Evolutionary conservation across 2,797 vertebrate genomes (phyloP).

Genomic region (Coregonus ussuriensis): DNA sequence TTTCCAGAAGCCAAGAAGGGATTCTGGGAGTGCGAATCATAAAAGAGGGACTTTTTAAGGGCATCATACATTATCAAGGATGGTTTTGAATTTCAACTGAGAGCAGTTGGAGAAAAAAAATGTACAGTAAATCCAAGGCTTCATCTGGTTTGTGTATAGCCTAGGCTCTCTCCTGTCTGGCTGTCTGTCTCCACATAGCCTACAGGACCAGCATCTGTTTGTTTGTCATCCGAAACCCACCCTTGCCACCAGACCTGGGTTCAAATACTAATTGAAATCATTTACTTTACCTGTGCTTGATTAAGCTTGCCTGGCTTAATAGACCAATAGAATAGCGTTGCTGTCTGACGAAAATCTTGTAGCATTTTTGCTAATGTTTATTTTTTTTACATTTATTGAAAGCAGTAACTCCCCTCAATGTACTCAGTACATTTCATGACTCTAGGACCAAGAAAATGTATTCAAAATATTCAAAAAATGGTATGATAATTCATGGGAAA

Average conservation of each 20-base stretch:
- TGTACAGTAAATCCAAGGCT: neutral
- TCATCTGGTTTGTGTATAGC: neutral
- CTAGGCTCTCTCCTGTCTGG: neutral
- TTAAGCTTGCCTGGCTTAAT: neutral
- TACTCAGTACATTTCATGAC: too few relatives aligned
- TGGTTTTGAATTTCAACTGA: neutral
- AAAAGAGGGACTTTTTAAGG: neutral
- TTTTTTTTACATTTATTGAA: too few relatives aligned
- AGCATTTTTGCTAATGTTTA: too few relatives aligned
- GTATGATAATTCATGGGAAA: too few relatives aligned
- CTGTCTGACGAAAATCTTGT: too few relatives aligned
- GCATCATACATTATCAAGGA: neutral
- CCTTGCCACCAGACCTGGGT: conserved; percentile 23
- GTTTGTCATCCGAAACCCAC: neutral
- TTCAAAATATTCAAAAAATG: too few relatives aligned
- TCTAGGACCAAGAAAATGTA: too few relatives aligned
- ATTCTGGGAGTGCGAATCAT: neutral
- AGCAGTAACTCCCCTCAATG: too few relatives aligned
- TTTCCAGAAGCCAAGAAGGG: neutral
- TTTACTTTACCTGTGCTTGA: neutral
- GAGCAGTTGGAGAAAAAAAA: too few relatives aligned
- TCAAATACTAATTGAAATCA: neutral
- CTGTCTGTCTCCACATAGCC: neutral
- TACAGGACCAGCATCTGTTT: neutral
- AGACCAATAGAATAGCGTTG: neutral